Percentiles rank a stretch among this genome's conserved stretches.
Evolutionary conservation across 2,113 vertebrate species (phyloP).

Genomic region (Argyrosomus japonicus): DNA sequence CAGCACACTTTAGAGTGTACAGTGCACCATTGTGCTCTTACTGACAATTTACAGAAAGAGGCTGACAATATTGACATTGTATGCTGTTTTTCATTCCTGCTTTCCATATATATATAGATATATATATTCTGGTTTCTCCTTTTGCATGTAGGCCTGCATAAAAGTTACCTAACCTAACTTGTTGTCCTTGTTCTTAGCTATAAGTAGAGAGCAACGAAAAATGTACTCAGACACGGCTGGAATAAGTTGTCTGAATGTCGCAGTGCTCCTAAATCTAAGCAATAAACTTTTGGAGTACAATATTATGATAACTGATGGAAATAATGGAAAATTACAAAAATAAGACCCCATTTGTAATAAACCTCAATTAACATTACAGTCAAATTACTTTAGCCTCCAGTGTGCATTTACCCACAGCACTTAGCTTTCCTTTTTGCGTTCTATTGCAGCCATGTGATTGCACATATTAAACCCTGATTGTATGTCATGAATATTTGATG

Average conservation of each 20-base stretch:
- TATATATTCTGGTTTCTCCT: too few species aligned
- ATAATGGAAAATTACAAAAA: conserved; percentile 9
- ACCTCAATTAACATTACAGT: conserved; percentile 35
- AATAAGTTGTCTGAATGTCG: neutral
- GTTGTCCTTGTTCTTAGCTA: too few species aligned
- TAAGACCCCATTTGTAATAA: conserved; percentile 26
- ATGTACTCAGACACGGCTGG: too few species aligned
- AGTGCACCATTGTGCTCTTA: too few species aligned
- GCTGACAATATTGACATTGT: too few species aligned
- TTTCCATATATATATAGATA: too few species aligned
- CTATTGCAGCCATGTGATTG: conserved; percentile 40
- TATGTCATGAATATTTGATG: conserved; percentile 78
- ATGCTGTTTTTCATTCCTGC: too few species aligned
- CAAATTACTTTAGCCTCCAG: conserved; percentile 54
- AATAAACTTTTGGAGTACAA: neutral
- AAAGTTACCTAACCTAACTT: too few species aligned
- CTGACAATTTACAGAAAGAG: too few species aligned
- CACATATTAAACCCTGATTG: conserved; percentile 75
- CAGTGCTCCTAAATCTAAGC: neutral
- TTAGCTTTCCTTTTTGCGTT: conserved; percentile 38
- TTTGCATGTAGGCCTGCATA: too few species aligned
- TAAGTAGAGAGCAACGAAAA: too few species aligned
- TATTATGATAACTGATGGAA: neutral
- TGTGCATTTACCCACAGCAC: conserved; percentile 61
- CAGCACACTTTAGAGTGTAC: too few species aligned